Conservation (phyloP, 2,797 vertebrate species). For the Phrynocephalus guinanensis region DNA sequence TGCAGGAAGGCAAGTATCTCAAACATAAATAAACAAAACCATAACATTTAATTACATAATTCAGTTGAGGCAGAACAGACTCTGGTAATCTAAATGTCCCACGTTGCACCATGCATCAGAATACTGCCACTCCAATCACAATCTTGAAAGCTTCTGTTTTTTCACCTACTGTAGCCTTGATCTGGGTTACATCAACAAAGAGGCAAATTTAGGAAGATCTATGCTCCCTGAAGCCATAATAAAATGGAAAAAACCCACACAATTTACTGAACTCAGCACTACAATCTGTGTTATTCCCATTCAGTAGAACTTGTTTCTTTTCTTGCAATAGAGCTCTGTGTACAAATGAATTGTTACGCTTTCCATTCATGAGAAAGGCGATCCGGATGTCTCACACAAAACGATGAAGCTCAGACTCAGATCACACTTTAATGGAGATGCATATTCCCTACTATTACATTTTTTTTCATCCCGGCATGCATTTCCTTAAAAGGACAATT, state of each 20-base stretch:
- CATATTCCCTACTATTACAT: too few relatives aligned
- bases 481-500: too few relatives aligned
- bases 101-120: background rate
- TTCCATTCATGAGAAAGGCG: background rate
- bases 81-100: too few relatives aligned
- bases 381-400: background rate
- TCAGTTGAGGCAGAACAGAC: background rate
- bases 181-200: background rate
- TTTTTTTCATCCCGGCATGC: too few relatives aligned
- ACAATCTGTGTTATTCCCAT: background rate
- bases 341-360: background rate
- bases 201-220: background rate
- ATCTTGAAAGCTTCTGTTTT: background rate
- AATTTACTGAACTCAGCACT: background rate
- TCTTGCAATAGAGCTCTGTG: background rate
- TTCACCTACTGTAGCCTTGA: background rate
- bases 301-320: background rate
- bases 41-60: background rate
- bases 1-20: background rate
- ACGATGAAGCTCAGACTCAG: background rate
- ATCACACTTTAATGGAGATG: too few relatives aligned
- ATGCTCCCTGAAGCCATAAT: background rate
- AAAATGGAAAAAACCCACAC: background rate
- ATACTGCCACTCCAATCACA: background rate
- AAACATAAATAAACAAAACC: background rate